Evolutionary conservation across 2,888 invertebrate species (phyloP).

Genomic region (Cerastis rubricosa): DNA sequence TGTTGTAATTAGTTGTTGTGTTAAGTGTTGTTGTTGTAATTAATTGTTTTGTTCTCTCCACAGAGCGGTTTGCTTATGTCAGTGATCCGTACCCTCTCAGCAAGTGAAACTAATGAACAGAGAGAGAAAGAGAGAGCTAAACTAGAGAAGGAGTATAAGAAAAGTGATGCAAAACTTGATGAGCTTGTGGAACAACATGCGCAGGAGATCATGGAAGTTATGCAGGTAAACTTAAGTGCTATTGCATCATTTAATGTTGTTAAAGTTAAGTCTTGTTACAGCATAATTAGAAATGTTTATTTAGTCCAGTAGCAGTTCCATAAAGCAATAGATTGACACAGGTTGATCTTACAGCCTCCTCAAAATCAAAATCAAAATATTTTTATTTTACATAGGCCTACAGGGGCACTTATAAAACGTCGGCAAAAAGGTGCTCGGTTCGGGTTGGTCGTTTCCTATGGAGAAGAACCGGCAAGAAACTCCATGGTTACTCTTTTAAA

Average conservation of each 20-base stretch:
- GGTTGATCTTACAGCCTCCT: too few relatives aligned
- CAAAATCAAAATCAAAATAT: too few relatives aligned
- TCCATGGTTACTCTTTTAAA: too few relatives aligned
- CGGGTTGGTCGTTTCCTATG: too few relatives aligned
- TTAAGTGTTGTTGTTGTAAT: too few relatives aligned
- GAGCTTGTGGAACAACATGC: slow-evolving; percentile 97
- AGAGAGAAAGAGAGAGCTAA: slow-evolving; percentile 97
- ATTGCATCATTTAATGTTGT: not conserved
- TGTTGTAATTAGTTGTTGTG: too few relatives aligned
- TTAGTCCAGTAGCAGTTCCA: not conserved
- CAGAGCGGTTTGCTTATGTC: slow-evolving; percentile 97
- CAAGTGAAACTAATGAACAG: slow-evolving; percentile 98
- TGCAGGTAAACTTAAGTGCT: slow-evolving; percentile 88
- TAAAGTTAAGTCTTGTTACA: not conserved
- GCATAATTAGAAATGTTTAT: not conserved
- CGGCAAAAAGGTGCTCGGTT: too few relatives aligned
- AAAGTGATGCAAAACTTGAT: slow-evolving; percentile 97
- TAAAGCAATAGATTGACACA: too few relatives aligned
- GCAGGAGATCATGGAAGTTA: slow-evolving; percentile 95
- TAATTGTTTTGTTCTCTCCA: slow-evolving; percentile 53
- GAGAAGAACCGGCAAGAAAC: too few relatives aligned
- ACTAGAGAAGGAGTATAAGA: slow-evolving; percentile 97
- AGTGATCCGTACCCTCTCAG: slow-evolving; percentile 98
- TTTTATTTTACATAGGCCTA: too few relatives aligned
- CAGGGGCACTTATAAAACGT: too few relatives aligned